A percentile compares a stretch with the other conserved stretches of the same genome.
Evolutionary conservation across 2,888 invertebrate species (phyloP).

Genomic region (Sphaeridia pumilis): DNA sequence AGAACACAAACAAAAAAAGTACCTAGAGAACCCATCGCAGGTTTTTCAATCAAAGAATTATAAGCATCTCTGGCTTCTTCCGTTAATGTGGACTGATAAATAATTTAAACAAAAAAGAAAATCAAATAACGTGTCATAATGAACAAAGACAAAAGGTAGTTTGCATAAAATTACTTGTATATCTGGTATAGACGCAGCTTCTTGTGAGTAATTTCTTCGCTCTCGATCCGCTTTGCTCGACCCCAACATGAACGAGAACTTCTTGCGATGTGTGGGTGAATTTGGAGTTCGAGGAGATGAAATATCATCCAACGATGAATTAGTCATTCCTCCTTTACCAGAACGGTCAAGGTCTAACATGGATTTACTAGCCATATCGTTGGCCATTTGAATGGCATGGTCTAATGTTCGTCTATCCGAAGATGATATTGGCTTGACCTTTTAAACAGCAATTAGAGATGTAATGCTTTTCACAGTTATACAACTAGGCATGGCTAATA

Average conservation of each 20-base stretch:
- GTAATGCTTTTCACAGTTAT: neutral
- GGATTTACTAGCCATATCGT: slow-evolving; percentile 69
- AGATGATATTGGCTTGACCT: slow-evolving; percentile 84
- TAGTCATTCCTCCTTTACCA: slow-evolving; percentile 29
- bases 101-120: slow-evolving; percentile 19
- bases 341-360: slow-evolving; percentile 41
- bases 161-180: slow-evolving; percentile 55
- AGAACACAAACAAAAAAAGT: slow-evolving; percentile 12
- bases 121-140: neutral
- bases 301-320: slow-evolving; percentile 36
- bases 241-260: slow-evolving; percentile 63
- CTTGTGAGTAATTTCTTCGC: slow-evolving; percentile 78
- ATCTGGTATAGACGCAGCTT: slow-evolving; percentile 71
- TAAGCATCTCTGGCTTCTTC: slow-evolving; percentile 88
- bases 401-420: slow-evolving; percentile 84
- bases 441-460: slow-evolving; percentile 8
- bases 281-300: slow-evolving; percentile 46
- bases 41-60: slow-evolving; percentile 75
- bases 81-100: slow-evolving; percentile 60
- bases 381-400: slow-evolving; percentile 83
- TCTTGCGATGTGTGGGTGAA: slow-evolving; percentile 56
- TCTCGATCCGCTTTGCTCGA: slow-evolving; percentile 49
- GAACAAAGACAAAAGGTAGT: neutral
- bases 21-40: slow-evolving; percentile 38
- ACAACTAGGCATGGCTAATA: neutral